Evolutionary conservation across 2,113 vertebrate genomes (phyloP), one percentile per base, ranked within the genome.

Genomic region (Romanogobio albipinnatus): DNA sequence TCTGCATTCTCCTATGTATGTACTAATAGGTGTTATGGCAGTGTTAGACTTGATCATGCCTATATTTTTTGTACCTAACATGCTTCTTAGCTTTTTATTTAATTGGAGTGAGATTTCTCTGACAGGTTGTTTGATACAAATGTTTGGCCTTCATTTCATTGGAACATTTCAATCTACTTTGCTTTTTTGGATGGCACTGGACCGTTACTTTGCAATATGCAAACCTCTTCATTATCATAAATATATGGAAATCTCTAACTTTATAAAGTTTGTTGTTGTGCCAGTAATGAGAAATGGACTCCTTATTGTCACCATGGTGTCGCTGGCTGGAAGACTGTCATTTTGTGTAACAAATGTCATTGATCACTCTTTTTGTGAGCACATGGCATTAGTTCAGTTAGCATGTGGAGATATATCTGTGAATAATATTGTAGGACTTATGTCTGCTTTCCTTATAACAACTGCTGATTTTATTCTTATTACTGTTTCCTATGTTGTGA

Each of bases 341-440:
- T 92, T 90, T 81, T 93, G 93, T 84, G 29, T 3, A 19, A 15
- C 91, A 3, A 47, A 90, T 0, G 9, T 90, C 7, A 90, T 93
- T 82, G 56, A 68, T 36, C 90, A 92, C 53, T 91, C 90, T 73
- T 92, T 89, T 43, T 91, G 91, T 84, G 92, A 94, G 47, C 92
- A 92, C 85, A 91, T 90, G 91, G 93, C 90, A 45, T 87, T 93
- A 39, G 89, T 92, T 89, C 91, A 89, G 77, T 87, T 93, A 36
- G 91, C 90, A n/a, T 92, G 91, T 10, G 92, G 89, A 9, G 88
- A 92, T n/a, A 86, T 86, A 11, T 86, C 89, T 5, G 82, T 85
- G 9, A 91, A 93, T 56, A 91, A 89, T 84, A 80, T 87, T 0
- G 76, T 92, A 51, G 92, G 91, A 2, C 88, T 93, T 29, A 11